Evolutionary conservation across 2,113 vertebrate genomes (phyloP).

Genomic region (Caracal caracal): DNA sequence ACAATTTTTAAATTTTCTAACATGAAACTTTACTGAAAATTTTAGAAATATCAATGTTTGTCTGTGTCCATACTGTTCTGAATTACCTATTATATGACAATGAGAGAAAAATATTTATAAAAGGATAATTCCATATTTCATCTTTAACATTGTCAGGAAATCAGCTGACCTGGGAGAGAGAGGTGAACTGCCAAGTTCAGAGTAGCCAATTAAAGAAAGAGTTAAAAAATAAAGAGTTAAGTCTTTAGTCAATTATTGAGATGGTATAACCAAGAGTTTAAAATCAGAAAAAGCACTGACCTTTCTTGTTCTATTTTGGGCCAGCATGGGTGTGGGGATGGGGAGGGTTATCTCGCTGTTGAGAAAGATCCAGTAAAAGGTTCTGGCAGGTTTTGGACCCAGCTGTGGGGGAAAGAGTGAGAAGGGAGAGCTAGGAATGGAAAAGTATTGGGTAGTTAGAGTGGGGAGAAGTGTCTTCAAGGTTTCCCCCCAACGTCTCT

Average conservation of each 20-base stretch:
- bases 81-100: neutral
- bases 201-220: neutral
- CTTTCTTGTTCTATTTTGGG: neutral
- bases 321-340: neutral
- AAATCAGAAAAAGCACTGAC: neutral
- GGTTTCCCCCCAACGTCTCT: neutral
- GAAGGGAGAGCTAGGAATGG: neutral
- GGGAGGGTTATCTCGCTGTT: neutral
- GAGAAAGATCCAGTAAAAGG: neutral
- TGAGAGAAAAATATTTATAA: neutral
- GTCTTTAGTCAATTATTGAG: neutral
- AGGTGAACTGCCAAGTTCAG: neutral
- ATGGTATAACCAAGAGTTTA: neutral
- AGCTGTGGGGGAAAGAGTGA: rapidly evolving
- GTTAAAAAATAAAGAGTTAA: neutral
- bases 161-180: neutral
- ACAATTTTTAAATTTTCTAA: neutral
- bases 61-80: neutral
- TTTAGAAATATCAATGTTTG: neutral
- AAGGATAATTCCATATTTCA: neutral
- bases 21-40: neutral
- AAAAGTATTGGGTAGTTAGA: neutral
- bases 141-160: neutral
- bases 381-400: neutral
- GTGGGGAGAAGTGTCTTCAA: neutral